These are phyloP conservation scores for Andrena minutula DNA, from an alignment of 2,888 invertebrate species.

Conservation along the genomic window DNA sequence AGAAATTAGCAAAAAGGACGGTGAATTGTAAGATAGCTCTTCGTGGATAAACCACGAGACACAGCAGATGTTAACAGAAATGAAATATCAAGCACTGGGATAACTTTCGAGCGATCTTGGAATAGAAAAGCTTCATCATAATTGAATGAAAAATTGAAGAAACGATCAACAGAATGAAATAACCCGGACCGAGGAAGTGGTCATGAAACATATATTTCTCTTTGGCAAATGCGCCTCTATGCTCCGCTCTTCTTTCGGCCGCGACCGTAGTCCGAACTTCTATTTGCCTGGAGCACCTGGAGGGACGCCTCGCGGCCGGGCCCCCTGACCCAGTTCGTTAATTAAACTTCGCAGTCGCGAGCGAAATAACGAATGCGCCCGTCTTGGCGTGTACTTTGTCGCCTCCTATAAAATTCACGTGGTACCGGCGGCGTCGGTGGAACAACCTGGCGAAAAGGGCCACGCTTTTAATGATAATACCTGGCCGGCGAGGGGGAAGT, in stretches of 20 bases:
- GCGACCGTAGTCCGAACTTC: constrained; percentile 29
- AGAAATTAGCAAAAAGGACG: constrained; percentile 23
- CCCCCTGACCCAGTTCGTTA: constrained; percentile 33
- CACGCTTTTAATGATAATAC: constrained; percentile 11
- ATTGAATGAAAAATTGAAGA: background rate
- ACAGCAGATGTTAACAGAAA: too few relatives aligned
- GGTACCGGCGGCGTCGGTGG: background rate
- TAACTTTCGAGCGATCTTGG: too few relatives aligned
- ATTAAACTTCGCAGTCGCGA: constrained; percentile 55
- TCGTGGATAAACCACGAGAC: too few relatives aligned
- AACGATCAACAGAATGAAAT: background rate
- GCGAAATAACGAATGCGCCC: constrained; percentile 39
- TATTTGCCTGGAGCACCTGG: constrained; percentile 28
- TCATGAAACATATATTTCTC: constrained; percentile 20
- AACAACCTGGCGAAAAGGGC: constrained; percentile 7
- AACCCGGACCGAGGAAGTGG: background rate
- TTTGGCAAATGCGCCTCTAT: constrained; percentile 4
- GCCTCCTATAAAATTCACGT: constrained; percentile 25
- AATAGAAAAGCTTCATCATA: too few relatives aligned
- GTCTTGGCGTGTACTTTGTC: background rate
- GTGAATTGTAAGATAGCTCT: background rate
- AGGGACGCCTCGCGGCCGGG: constrained; percentile 12
- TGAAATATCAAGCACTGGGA: too few relatives aligned
- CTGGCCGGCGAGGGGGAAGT: background rate
- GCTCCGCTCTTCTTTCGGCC: background rate